Evolutionary conservation across 1,140 invertebrate species (phyloP), one percentile per base, ranked within the genome.

Genomic region (Pogonomyrmex californicus): DNA sequence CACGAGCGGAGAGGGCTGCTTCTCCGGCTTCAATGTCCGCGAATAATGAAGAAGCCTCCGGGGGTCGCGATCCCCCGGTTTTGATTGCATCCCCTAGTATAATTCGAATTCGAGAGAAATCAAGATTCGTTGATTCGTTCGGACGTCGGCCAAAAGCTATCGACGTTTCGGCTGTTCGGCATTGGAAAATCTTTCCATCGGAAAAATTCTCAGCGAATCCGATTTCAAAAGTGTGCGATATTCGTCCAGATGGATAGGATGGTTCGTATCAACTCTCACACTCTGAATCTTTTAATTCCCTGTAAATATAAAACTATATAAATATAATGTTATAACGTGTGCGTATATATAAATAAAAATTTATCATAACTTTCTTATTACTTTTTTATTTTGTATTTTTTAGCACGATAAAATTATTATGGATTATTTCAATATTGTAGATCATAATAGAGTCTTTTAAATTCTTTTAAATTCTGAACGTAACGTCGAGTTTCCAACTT

Each of bases 1-100:
- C 86, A 75, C 78, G 79, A 83, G 33, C 68, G 51, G 51, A 68
- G 58, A 89, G 75, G 6, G 76, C 54, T 41, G 75, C 83, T 58
- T 10, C 66, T n/a, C 17, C 41, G 54, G 60, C 60, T 62, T 83
- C 78, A 83, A 87, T 83, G 78, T 62, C 47, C 36, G 54, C 58
- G 76, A 81, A 86, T 79, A 79, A 81, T 78, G 70, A 86, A 79
- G 70, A 82, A 75, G 79, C 79, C 68, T 36, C 79, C 68, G 41
- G 68, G 78, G 68, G 41, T 83, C 54, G 54, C 79, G 66, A 82
- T 51, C 73, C 23, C 23, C 56, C 14, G 36, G 7, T 78, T 85
- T 85, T 85, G 82, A 85, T 85, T 85, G 82, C 62, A 85, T 78
- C 82, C 36, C 38, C 56, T 23, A 23, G 58, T 77, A 77, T 77